Evolutionary conservation across 2,888 invertebrate genomes (phyloP), one percentile per base, ranked within the genome.

Genomic region (Falcaria lacertinaria): DNA sequence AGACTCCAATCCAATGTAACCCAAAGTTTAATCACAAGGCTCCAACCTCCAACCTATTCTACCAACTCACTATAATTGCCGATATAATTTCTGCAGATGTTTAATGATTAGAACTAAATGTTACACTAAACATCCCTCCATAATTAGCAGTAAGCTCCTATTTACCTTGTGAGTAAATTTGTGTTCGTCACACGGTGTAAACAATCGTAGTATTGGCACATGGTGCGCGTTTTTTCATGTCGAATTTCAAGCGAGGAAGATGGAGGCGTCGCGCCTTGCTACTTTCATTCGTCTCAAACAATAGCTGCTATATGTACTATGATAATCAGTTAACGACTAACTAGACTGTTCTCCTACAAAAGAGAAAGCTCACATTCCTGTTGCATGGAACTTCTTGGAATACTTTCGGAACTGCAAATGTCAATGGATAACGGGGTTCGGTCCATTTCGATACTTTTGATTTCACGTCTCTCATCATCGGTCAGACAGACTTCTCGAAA

Each of bases 321-420:
- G 80, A 83, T 84, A 86, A 86, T 84, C 83, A 73, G 77, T 79
- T 79, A 74, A 73, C 74, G 64, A 75, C 65, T 74, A 74, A 77
- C 76, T 75, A 74, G 71, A 70, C 69, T 75, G 83, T 74, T 80
- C 84, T 66, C 79, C 74, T 82, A 81, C 69, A 62, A 63, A 78
- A 73, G 84, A 78, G 88, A 87, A 87, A 87, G 88, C 72, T 72
- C 61, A 68, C 66, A 65, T 69, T 70, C 61, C 66, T 69, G 69
- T 67, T 74, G 67, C 72, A 73, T 62, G 68, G 56, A 66, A 69
- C 73, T 86, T 88, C 88, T 85, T 62, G 71, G 87, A 85, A 87
- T 69, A 75, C 78, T 82, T 79, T 85, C 79, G 60, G 71, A 68
- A 63, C 57, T 79, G 69, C 75, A 77, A 85, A 83, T 85, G 78